Evolutionary conservation across 92 coral and sea anemone species (phyloP), one percentile per base, ranked within the genome.

Genomic region (Palythoa heliodiscus): DNA sequence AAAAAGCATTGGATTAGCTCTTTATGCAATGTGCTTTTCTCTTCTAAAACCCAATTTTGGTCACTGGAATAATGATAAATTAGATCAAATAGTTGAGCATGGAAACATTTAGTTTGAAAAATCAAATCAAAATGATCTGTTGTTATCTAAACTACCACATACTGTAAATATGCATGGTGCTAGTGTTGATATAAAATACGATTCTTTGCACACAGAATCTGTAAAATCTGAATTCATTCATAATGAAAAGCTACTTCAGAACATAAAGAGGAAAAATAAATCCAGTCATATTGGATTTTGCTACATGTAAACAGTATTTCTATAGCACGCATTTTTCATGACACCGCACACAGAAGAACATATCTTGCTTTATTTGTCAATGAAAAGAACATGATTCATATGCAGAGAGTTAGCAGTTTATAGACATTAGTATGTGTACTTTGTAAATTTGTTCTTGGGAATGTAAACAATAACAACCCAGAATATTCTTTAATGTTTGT

Each of bases 1-100:
- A 19, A 58, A n/a, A n/a, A n/a, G n/a, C n/a, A 58, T 58, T 58
- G 66, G 66, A 58, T 61, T 61, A 61, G 69, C 69, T 61, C 69
- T 61, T 61, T 61, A n/a, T 61, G 69, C 69, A 61, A 61, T 61
- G 69, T 61, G 25, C 69, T 61, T 61, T 61, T 61, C 69, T 61
- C 69, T 61, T 61, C 69, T 61, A 61, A 61, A 61, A 61, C 69
- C 69, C 69, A 61, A 61, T n/a, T 61, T 61, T 61, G 69, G 69
- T 61, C 69, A 61, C 69, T 61, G 35, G 69, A 61, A 61, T 61
- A 61, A 61, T 61, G 69, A 61, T 61, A 61, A 24, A 19, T 61
- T 61, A 61, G 69, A 61, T 61, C 25, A 24, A 61, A 17, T 61
- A 61, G 68, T 61, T 61, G 68, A 61, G 68, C 68, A 61, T 61